phyloP scores from a whole-genome alignment of 2,113 vertebrate genomes.

The Rhinopomastus cyanomelas region DNA sequence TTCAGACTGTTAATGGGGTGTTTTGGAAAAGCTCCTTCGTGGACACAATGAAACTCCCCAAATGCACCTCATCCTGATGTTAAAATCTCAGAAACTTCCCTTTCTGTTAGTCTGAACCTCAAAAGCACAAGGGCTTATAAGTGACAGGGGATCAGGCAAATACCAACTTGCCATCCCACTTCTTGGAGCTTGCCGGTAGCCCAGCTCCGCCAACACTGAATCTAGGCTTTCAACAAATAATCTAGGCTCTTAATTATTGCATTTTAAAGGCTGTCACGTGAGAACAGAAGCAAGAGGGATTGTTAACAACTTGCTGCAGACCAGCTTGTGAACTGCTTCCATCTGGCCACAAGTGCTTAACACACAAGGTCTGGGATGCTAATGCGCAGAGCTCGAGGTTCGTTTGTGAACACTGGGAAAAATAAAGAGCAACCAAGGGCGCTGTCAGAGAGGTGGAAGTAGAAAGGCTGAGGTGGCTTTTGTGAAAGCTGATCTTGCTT shows the following conservation, averaged over 20 bases:
- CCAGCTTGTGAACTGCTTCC: background rate
- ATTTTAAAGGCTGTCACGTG: background rate
- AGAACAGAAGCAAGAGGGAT: background rate
- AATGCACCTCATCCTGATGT: background rate
- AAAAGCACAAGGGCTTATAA: background rate
- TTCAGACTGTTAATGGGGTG: background rate
- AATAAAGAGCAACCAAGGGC: background rate
- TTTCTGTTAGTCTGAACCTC: background rate
- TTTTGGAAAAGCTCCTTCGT: background rate
- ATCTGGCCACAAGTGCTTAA: background rate
- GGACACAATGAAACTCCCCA: background rate
- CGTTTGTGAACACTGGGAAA: background rate
- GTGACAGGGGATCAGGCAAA: background rate
- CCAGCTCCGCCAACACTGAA: background rate
- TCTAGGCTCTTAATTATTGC: background rate
- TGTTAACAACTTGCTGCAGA: background rate
- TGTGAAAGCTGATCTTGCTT: background rate
- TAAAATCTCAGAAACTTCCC: background rate
- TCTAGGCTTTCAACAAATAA: background rate
- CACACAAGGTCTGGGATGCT: background rate
- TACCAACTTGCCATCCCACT: background rate
- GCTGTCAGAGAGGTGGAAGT: background rate
- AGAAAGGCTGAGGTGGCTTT: background rate
- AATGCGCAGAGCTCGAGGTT: background rate
- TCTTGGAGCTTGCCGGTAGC: background rate